phyloP scores from a whole-genome alignment of 2,113 vertebrate species.

The Chloroceryle aenea region DNA sequence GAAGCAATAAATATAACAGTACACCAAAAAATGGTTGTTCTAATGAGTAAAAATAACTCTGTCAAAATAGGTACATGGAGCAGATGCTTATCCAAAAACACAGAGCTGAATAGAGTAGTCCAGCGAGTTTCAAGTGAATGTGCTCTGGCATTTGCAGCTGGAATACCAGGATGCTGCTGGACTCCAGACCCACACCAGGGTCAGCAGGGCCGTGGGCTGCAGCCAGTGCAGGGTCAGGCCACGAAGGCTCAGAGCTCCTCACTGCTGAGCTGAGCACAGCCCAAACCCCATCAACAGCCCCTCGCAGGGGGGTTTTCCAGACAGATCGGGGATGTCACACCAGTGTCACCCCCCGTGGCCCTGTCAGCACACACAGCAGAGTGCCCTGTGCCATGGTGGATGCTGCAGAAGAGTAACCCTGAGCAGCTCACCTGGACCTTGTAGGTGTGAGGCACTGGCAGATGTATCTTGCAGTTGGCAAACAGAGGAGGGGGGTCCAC shows the following conservation, averaged over 20 bases:
- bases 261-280: rapidly evolving
- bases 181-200: rapidly evolving
- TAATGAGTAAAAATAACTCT: background rate
- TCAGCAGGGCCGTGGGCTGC: background rate
- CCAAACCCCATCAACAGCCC: background rate
- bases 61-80: background rate
- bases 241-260: too few relatives aligned
- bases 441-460: background rate
- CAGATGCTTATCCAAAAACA: background rate
- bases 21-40: background rate
- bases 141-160: background rate
- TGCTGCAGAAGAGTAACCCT: rapidly evolving
- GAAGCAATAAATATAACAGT: background rate
- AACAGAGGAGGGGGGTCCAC: background rate
- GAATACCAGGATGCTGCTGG: background rate
- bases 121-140: background rate
- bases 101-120: background rate
- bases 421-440: background rate
- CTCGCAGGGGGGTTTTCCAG: background rate
- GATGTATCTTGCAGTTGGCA: background rate
- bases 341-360: rapidly evolving
- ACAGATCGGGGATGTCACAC: background rate
- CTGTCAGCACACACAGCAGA: background rate
- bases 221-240: too few relatives aligned
- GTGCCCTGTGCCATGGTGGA: rapidly evolving